Evolutionary conservation across 1,140 invertebrate genomes (phyloP), one percentile per base, ranked within the genome.

Genomic region (Bombus difficillimus): DNA sequence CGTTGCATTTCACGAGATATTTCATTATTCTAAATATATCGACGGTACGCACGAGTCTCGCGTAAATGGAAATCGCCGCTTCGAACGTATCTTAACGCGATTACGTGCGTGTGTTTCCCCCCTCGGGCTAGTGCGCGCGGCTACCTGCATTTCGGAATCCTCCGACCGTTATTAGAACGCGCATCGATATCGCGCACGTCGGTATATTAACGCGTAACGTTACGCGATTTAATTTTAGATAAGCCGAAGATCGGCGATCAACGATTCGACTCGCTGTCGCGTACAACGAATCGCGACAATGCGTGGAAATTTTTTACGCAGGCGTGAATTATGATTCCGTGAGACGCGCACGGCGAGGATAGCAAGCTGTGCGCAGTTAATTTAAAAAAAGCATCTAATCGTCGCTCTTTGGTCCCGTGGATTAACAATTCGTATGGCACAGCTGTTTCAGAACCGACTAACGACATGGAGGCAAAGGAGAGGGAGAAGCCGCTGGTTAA

Each of bases 401-500:
- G 47, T 37, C 28, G 22, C n/a, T 28, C 53, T 34, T 77, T 69
- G 34, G 32, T 37, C 47, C 43, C 37, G 68, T 62, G 68, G 34
- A 90, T 88, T 91, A 91, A 90, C 68, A 57, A 85, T 81, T 71
- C 6, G 62, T 53, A 87, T 85, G 66, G 47, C 68, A 83, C 81
- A 89, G 76, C 82, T 91, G 89, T 90, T 91, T 91, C 89, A 91
- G 89, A 79, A 74, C 39, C 47, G 69, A 80, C 47, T 32, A 79
- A 66, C 83, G 68, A 77, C 89, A 91, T 91, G 89, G 78, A 93
- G 90, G 71, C 85, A 41, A 85, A 83, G 71, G 88, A 88, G 80
- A 91, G 79, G 74, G 89, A 91, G 73, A 94, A 93, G 81, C 94
- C 93, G 57, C 86, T 92, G 85, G 90, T 96, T 28, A 94, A 93